Evolutionary conservation across 2,113 vertebrate species (phyloP).

Genomic region (Cololabis saira): DNA sequence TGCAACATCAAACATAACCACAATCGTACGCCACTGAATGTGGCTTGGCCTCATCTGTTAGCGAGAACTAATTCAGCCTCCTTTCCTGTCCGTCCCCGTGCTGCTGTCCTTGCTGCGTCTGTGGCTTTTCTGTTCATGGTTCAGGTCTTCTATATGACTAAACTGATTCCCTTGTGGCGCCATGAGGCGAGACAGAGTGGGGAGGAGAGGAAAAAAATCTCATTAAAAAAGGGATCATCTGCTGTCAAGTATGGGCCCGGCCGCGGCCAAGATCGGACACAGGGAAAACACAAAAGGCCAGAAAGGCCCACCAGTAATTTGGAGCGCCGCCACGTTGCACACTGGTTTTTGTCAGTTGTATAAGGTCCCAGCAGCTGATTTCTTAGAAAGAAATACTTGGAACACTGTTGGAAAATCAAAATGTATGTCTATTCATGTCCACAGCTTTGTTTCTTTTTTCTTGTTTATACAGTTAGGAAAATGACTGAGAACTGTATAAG

Average conservation of each 20-base stretch:
- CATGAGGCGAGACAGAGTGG: constrained; percentile 48
- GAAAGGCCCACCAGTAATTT: constrained; percentile 42
- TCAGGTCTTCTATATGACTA: constrained; percentile 62
- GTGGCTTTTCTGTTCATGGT: constrained; percentile 64
- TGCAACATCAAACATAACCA: background rate
- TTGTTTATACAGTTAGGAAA: background rate
- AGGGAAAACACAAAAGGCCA: constrained; percentile 59
- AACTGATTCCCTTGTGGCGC: constrained; percentile 65
- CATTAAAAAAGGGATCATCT: constrained; percentile 72
- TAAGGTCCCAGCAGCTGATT: constrained; percentile 3
- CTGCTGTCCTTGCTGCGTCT: constrained; percentile 55
- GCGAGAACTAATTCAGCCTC: background rate
- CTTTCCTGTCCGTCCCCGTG: constrained; percentile 19
- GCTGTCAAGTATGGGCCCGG: constrained; percentile 45
- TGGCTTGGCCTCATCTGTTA: background rate
- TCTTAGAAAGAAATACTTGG: constrained; percentile 4
- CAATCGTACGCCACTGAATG: background rate
- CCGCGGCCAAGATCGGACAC: constrained; percentile 46
- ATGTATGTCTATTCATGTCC: too few species aligned
- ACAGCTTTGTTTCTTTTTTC: background rate
- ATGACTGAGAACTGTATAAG: background rate
- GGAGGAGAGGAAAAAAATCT: constrained; percentile 52
- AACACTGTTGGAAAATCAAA: too few species aligned
- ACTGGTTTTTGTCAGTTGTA: constrained; percentile 41
- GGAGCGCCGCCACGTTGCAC: constrained; percentile 30